Base-by-base conservation (phyloP, 2,888 invertebrate genomes). In the Chrysotoxum bicinctum region DNA sequence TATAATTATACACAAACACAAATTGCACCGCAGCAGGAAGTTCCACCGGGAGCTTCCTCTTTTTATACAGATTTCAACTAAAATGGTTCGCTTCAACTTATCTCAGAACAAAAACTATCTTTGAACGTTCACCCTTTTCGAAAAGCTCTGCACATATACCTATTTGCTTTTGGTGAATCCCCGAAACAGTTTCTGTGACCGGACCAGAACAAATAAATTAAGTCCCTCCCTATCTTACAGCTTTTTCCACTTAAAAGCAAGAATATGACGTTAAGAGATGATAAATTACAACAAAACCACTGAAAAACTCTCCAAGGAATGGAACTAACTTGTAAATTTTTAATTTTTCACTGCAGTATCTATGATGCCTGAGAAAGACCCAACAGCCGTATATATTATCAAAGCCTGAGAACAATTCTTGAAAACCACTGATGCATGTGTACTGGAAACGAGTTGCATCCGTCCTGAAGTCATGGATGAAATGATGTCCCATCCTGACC, bases 381-480 rank as follows among this genome's bases (percentile, higher is more conserved):
- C 23, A 10, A 54, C n/a, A 54, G 50, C 37, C 43, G 35, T 35
- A 23, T 37, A 19, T 21, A 21, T 21, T 37, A 40, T 21, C 8
- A 45, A 43, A 12, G 54, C 54, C 23, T 23, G 26, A 26, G 54
- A 26, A 35, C 30, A 64, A 48, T 26, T 54, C 60, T 32, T 56
- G 60, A 45, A 77, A 68, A 68, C 52, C 54, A 70, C 77, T 73
- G 68, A 82, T 54, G 77, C 68, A 68, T 77, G 70, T 60, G 14
- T 30, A 58, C 40, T 75, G 75, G 75, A 64, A 76, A 81, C 64
- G 52, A 79, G 66, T 73, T 79, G 37, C 54, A 43, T 72, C 21
- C 30, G 16, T 45, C 66, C 52, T 32, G 16, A 16, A 40, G 50
- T 50, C 19, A 48, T 48, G 35, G n/a, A 66, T 30, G 19, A 45